These are phyloP conservation scores for Lymantria dispar DNA, from an alignment of 2,888 invertebrate genomes.

Conservation along the genomic window DNA sequence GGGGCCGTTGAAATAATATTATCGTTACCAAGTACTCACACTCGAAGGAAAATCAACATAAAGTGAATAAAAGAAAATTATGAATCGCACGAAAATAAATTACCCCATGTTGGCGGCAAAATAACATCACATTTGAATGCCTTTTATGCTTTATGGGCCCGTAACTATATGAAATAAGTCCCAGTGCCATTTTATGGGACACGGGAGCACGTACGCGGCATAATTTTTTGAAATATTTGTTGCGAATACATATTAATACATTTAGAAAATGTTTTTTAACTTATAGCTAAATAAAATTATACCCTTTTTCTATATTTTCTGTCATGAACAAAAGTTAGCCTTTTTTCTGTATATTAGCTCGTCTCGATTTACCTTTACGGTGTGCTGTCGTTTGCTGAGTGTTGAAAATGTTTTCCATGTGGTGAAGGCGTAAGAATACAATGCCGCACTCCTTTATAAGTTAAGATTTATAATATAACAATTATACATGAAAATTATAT, in stretches of 20 bases:
- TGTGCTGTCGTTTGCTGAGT: too few species aligned
- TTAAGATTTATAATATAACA: too few species aligned
- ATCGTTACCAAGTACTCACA: slow-evolving; percentile 78
- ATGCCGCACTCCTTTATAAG: too few species aligned
- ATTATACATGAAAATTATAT: too few species aligned
- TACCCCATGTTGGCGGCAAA: slow-evolving; percentile 81
- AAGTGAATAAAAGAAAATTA: slow-evolving; percentile 83
- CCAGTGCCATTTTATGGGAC: slow-evolving; percentile 72
- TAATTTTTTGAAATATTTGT: slow-evolving; percentile 73
- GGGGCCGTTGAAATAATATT: slow-evolving; percentile 81
- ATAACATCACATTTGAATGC: slow-evolving; percentile 83
- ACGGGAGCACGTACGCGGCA: slow-evolving; percentile 72
- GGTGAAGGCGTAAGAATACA: too few species aligned
- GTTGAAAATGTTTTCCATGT: too few species aligned
- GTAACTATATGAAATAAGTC: slow-evolving; percentile 80
- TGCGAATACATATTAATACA: slow-evolving; percentile 39
- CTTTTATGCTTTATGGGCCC: slow-evolving; percentile 80
- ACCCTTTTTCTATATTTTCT: too few species aligned
- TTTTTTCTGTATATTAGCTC: too few species aligned
- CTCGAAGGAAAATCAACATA: slow-evolving; percentile 81
- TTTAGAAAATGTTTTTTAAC: slow-evolving; percentile 7
- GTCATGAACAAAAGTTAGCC: too few species aligned
- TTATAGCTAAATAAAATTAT: too few species aligned
- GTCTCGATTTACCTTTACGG: too few species aligned
- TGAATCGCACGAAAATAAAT: slow-evolving; percentile 82